Base-by-base conservation (phyloP, 2,113 vertebrate species). In the Mus pahari region DNA sequence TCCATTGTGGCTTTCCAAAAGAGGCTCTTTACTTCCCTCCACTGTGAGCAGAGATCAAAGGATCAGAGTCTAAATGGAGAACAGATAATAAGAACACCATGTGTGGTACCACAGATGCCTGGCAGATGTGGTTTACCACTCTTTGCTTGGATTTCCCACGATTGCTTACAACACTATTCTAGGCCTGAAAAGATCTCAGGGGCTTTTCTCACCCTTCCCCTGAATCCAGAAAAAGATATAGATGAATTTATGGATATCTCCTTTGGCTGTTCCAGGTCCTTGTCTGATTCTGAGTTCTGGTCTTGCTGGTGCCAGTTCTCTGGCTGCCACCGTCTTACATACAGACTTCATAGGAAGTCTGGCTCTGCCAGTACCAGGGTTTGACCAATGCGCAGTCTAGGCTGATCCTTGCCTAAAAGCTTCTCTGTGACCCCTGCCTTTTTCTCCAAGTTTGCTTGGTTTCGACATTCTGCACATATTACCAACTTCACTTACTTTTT, bases 141-240 rank as follows among this genome's bases (percentile, higher is more conserved):
- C 2, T 95, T 93, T 89, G 58, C 82, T 74, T 79, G 78, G 39
- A 70, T 88, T 86, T 77, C 12, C 19, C 36, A 90, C 2, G 4
- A 14, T 81, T 36, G 19, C 22, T 93, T 90, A 58, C 26, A 89
- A 39, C 62, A 89, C 55, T 86, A 45, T 84, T 94, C n/a, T 73
- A 94, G 96, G 60, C 36, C 17, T 92, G 36, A 82, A 55, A 86
- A 48, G 26, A 81, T 79, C 91, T 74, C 81, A 77, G 88, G 42
- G 75, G n/a, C 8, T 58, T 50, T 91, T 90, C 87, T 92, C 58
- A 31, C 64, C 62, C 60, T 83, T 60, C 58, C 39, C 2, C n/a
- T 83, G 58, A 68, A 74, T 79, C 22, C 28, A 88, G 33, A 26
- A 93, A 96, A 96, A 82, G 7, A 89, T 26, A 84, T 36, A 77